These are phyloP conservation scores for Azorinus chamasolen DNA, from an alignment of 2,888 invertebrate genomes.

Conservation along the genomic window DNA sequence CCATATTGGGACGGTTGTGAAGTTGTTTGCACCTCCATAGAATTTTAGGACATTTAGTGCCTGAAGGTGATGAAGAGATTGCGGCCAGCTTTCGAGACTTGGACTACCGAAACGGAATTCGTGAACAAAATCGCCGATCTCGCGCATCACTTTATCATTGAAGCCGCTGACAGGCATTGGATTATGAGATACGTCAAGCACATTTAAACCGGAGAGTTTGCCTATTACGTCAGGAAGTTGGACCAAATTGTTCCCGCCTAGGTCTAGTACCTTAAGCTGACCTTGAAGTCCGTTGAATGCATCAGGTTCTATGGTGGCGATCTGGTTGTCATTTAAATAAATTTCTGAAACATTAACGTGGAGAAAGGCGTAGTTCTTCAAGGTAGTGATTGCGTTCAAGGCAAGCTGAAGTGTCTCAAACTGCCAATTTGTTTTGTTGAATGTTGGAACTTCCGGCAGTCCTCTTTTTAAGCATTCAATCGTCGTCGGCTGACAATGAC, in stretches of 20 bases:
- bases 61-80: conserved; percentile 55
- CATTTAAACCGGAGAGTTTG: conserved; percentile 32
- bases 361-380: conserved; percentile 36
- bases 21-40: conserved; percentile 50
- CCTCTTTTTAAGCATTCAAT: conserved; percentile 9
- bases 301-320: conserved; percentile 32
- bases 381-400: conserved; percentile 22
- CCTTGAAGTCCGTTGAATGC: conserved; percentile 47
- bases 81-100: conserved; percentile 54
- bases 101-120: conserved; percentile 63
- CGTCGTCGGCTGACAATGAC: neutral
- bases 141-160: conserved; percentile 46
- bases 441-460: neutral
- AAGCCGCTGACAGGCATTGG: conserved; percentile 28
- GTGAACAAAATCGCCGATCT: conserved; percentile 55
- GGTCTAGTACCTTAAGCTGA: conserved; percentile 40
- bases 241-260: conserved; percentile 43
- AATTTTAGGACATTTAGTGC: conserved; percentile 47
- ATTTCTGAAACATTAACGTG: conserved; percentile 52
- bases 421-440: conserved; percentile 16
- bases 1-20: conserved; percentile 34
- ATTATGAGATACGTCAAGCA: conserved; percentile 54
- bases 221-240: conserved; percentile 33
- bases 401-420: conserved; percentile 38
- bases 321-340: conserved; percentile 47